These are phyloP conservation scores for Cerceris rybyensis DNA, from an alignment of 2,888 invertebrate genomes.

Conservation along the genomic window DNA sequence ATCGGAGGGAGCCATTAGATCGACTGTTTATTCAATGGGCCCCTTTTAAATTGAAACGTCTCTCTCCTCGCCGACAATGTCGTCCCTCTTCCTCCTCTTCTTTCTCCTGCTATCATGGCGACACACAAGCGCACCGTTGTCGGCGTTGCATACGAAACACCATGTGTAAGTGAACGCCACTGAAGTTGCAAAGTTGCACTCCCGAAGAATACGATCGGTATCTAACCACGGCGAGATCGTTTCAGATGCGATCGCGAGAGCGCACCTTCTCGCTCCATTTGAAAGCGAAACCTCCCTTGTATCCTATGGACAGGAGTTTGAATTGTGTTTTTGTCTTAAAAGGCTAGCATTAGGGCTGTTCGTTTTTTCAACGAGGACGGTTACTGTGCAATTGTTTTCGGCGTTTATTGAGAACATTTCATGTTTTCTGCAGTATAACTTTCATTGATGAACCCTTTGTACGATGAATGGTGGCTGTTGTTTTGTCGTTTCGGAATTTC, in stretches of 20 bases:
- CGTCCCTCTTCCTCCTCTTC: conserved; percentile 49
- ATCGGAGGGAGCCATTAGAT: conserved; percentile 60
- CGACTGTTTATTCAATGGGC: conserved; percentile 70
- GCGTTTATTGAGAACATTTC: no score
- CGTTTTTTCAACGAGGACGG: no score
- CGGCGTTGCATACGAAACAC: conserved; percentile 50
- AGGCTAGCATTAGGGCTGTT: background rate
- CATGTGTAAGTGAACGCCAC: conserved; percentile 17
- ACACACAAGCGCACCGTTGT: conserved; percentile 28
- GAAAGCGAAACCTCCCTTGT: conserved; percentile 9
- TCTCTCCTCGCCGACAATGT: conserved; percentile 63
- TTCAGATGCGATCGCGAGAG: conserved; percentile 30
- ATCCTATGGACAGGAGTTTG: background rate
- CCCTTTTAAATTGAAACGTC: conserved; percentile 77
- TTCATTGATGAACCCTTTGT: no score
- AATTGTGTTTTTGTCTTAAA: background rate
- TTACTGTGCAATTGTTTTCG: no score
- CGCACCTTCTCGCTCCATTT: background rate
- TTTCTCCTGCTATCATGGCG: conserved; percentile 1
- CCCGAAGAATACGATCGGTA: conserved; percentile 53
- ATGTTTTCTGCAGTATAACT: no score
- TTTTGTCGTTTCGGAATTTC: no score
- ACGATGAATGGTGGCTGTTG: no score
- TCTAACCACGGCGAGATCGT: conserved; percentile 30
- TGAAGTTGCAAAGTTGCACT: conserved; percentile 10